Conservation (phyloP, 2,113 vertebrate species). For the Ascaphus truei region DNA sequence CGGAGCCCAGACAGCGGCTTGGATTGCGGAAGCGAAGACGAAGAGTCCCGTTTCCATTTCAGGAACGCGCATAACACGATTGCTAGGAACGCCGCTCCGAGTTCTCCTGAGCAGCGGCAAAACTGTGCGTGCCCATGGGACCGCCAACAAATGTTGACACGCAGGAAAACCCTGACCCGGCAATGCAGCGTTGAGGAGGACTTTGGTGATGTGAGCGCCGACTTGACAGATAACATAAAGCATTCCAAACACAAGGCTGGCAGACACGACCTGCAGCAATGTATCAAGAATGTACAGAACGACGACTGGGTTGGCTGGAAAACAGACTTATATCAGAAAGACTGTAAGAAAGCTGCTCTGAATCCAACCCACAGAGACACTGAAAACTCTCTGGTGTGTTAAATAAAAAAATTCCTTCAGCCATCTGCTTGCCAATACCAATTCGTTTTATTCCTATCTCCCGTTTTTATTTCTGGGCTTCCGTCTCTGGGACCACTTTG, state of each 20-base stretch:
- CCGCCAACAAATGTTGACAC: slow-evolving; percentile 67
- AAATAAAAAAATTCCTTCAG: slow-evolving; percentile 52
- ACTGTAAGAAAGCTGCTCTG: slow-evolving; percentile 65
- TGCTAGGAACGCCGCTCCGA: slow-evolving; percentile 41
- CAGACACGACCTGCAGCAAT: slow-evolving; percentile 47
- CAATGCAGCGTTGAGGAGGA: slow-evolving; percentile 91
- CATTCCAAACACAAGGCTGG: slow-evolving; percentile 49
- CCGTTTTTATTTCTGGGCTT: slow-evolving; percentile 46
- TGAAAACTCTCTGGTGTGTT: slow-evolving; percentile 89
- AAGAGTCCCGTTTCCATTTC: slow-evolving; percentile 62
- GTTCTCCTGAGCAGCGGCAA: slow-evolving; percentile 48
- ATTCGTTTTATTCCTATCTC: slow-evolving; percentile 56
- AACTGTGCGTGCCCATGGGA: slow-evolving; percentile 57
- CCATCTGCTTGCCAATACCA: slow-evolving; percentile 77
- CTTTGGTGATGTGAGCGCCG: slow-evolving; percentile 62
- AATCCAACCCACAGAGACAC: slow-evolving; percentile 67
- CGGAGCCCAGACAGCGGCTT: slow-evolving; percentile 94
- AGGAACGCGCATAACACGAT: slow-evolving; percentile 45
- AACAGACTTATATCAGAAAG: slow-evolving; percentile 58
- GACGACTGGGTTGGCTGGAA: slow-evolving; percentile 72
- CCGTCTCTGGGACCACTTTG: slow-evolving; percentile 50
- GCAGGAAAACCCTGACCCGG: slow-evolving; percentile 80
- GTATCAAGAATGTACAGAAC: slow-evolving; percentile 50
- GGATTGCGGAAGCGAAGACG: slow-evolving; percentile 93
- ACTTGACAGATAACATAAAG: slow-evolving; percentile 54